Percentiles rank a stretch among this genome's conserved stretches.
Evolutionary conservation across 2,888 invertebrate species (phyloP).

Genomic region (Acrocyrtus sp.): DNA sequence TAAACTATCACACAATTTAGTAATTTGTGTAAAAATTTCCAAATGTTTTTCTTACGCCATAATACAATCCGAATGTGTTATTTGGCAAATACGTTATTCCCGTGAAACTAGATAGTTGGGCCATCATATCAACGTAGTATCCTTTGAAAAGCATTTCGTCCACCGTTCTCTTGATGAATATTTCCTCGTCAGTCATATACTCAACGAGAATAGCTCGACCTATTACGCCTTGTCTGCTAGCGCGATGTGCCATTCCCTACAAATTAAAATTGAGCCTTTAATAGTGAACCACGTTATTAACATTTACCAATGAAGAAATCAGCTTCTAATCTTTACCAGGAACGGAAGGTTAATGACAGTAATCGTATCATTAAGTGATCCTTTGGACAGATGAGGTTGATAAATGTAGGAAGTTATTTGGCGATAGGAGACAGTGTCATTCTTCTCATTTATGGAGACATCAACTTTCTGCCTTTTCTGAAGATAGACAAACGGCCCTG

Average conservation of each 20-base stretch:
- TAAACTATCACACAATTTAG: too few relatives aligned
- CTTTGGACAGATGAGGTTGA: conserved; percentile 51
- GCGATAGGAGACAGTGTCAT: conserved; percentile 53
- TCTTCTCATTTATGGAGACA: background rate
- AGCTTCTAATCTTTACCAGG: background rate
- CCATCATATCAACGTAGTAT: conserved; percentile 51
- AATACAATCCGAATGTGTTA: conserved; percentile 59
- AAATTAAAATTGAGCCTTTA: conserved; percentile 5
- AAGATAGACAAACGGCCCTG: conserved; percentile 59
- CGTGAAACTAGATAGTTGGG: conserved; percentile 31
- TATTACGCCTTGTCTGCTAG: conserved; percentile 3
- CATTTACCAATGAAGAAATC: background rate
- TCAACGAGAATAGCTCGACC: conserved; percentile 24
- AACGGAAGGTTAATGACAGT: conserved; percentile 57
- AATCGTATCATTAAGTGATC: conserved; percentile 53
- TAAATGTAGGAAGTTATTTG: conserved; percentile 54
- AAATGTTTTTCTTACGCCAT: conserved; percentile 57
- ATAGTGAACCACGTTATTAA: too few relatives aligned
- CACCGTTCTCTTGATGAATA: conserved; percentile 74
- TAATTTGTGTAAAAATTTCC: background rate
- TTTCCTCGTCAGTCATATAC: conserved; percentile 35
- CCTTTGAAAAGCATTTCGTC: conserved; percentile 81
- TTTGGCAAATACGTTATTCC: conserved; percentile 54
- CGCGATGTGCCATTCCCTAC: conserved; percentile 34
- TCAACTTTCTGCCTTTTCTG: conserved; percentile 36